A percentile compares a stretch with the other conserved stretches of the same genome.
Evolutionary conservation across 30 jellyfish, hydroid and myxozoan genomes (phyloP).

Genomic region (Aurelia sp.): DNA sequence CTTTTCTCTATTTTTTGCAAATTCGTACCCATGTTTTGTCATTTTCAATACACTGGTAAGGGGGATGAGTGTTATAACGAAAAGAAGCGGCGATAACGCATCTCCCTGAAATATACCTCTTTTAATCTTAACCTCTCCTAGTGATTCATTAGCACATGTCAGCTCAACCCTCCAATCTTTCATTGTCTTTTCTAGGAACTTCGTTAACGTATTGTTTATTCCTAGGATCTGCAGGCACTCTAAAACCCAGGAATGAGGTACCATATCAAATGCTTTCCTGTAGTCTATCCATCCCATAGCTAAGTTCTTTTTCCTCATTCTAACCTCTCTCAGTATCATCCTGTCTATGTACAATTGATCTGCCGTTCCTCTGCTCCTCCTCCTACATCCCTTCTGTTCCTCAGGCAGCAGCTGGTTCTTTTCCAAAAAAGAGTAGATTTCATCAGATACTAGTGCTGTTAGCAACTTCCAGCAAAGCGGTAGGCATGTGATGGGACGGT

Average conservation of each 20-base stretch:
- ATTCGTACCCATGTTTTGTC: not conserved
- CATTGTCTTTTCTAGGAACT: too few relatives aligned
- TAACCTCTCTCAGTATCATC: conserved; percentile 20
- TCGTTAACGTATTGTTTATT: too few relatives aligned
- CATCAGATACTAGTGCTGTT: conserved; percentile 20
- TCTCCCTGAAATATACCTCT: too few relatives aligned
- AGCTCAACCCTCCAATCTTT: too few relatives aligned
- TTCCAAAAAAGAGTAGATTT: conserved; percentile 6
- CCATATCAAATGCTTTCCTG: conserved; percentile 43
- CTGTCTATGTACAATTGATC: conserved; percentile 24
- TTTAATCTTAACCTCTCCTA: too few relatives aligned
- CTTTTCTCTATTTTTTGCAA: not conserved
- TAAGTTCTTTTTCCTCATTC: not conserved
- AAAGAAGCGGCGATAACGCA: too few relatives aligned
- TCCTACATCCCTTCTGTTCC: conserved; percentile 30
- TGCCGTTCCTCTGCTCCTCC: conserved; percentile 6
- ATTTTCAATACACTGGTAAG: too few relatives aligned
- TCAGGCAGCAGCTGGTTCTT: not conserved
- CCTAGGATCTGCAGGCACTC: not conserved
- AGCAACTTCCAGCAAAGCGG: conserved; percentile 14
- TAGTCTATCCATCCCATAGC: conserved; percentile 30
- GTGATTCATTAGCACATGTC: too few relatives aligned
- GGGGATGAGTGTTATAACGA: too few relatives aligned
- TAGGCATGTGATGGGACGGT: conserved; percentile 48
- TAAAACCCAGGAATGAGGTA: conserved; percentile 23